A percentile compares a stretch with the other conserved stretches of the same genome.
phyloP scores from a whole-genome alignment of 2,113 vertebrate species.

The Ctenomys sociabilis region DNA sequence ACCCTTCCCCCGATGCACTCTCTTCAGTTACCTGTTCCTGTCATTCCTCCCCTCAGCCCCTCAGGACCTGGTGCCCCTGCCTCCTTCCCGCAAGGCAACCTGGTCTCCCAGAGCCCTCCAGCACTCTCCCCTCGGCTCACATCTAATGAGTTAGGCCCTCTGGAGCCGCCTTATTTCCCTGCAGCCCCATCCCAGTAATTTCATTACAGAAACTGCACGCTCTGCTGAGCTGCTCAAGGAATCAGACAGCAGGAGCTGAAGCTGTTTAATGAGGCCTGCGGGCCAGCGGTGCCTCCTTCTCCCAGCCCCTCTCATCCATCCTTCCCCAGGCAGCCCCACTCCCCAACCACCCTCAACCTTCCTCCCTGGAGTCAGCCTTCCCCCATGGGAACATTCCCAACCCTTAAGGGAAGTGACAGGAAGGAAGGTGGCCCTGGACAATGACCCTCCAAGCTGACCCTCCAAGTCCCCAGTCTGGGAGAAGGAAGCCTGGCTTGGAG shows the following conservation, averaged over 20 bases:
- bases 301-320: background rate
- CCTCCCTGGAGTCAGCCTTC: background rate
- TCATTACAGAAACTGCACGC: slow-evolving; percentile 53
- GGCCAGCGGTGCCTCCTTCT: background rate
- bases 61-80: background rate
- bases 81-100: background rate
- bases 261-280: background rate
- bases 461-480: background rate
- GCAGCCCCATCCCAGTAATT: slow-evolving; percentile 29
- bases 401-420: background rate
- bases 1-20: background rate
- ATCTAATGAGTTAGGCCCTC: background rate
- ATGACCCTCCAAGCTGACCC: background rate
- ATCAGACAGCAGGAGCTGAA: background rate
- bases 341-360: fast-evolving
- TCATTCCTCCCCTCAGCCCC: background rate
- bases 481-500: background rate
- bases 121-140: fast-evolving
- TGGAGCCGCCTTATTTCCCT: slow-evolving; percentile 49
- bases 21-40: background rate
- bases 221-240: background rate
- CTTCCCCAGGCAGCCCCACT: background rate
- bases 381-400: background rate
- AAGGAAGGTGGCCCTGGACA: background rate
- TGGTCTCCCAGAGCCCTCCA: fast-evolving